Percentiles rank a stretch among this genome's conserved stretches.
Evolutionary conservation across 2,888 invertebrate species (phyloP).

Genomic region (Argyresthia albistria): DNA sequence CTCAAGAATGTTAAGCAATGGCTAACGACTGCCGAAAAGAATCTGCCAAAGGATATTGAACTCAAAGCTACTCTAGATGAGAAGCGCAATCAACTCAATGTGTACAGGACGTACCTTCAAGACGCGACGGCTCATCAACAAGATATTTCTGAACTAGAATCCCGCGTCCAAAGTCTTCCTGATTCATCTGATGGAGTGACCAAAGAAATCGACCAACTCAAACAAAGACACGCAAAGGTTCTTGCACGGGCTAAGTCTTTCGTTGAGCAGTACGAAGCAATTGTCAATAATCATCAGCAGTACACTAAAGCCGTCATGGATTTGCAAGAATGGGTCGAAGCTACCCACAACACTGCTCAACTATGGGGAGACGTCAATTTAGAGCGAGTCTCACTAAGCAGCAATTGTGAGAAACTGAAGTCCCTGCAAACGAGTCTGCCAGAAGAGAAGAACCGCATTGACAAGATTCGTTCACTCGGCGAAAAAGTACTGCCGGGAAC

Average conservation of each 20-base stretch:
- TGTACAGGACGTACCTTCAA: constrained; percentile 85
- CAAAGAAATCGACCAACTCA: constrained; percentile 78
- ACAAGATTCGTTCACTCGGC: constrained; percentile 85
- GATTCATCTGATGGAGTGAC: constrained; percentile 83
- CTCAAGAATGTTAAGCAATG: constrained; percentile 84
- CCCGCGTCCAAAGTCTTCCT: constrained; percentile 85
- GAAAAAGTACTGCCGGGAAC: constrained; percentile 93
- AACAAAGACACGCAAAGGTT: constrained; percentile 80
- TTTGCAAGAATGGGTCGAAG: constrained; percentile 89
- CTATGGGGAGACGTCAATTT: constrained; percentile 88
- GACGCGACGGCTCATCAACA: constrained; percentile 90
- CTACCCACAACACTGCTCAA: constrained; percentile 85
- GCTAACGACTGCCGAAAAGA: constrained; percentile 82
- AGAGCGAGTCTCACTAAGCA: constrained; percentile 87
- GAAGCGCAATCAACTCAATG: constrained; percentile 89
- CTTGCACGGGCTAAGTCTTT: constrained; percentile 80
- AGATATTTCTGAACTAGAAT: constrained; percentile 85
- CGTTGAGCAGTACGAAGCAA: constrained; percentile 88
- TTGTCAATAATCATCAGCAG: constrained; percentile 91
- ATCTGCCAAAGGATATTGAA: constrained; percentile 84
- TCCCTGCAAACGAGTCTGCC: constrained; percentile 84
- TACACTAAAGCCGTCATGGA: constrained; percentile 91
- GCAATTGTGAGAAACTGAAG: constrained; percentile 88
- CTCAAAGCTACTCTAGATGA: constrained; percentile 91
- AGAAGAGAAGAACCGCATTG: constrained; percentile 89